phyloP scores from a whole-genome alignment of 1,140 invertebrate genomes.

The Heliconius eleuchia region DNA sequence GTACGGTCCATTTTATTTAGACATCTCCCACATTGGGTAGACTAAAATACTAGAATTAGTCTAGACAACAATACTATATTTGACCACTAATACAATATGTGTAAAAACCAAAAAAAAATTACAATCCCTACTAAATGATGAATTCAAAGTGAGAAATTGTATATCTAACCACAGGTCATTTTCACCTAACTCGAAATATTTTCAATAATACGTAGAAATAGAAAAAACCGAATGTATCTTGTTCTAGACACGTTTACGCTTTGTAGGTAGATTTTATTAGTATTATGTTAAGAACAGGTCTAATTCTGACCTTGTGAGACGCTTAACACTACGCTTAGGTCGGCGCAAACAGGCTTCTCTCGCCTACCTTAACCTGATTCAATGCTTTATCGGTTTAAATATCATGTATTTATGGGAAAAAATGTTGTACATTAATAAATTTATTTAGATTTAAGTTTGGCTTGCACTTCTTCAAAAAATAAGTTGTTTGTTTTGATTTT shows the following conservation, averaged over 20 bases:
- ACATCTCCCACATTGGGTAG: neutral
- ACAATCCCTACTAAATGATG: no score
- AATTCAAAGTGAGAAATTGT: no score
- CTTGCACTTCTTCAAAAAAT: no score
- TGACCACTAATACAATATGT: no score
- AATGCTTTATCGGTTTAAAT: constrained; percentile 12
- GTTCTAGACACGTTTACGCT: neutral
- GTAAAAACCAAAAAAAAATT: no score
- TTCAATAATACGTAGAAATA: no score
- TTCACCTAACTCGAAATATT: no score
- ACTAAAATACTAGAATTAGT: neutral
- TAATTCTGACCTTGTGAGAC: constrained; percentile 31
- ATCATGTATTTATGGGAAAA: neutral
- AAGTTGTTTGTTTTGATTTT: no score
- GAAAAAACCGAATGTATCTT: neutral
- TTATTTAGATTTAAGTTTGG: no score
- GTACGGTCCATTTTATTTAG: neutral
- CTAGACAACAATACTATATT: no score
- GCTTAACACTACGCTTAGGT: constrained; percentile 21
- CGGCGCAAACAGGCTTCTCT: constrained; percentile 35
- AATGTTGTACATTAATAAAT: neutral
- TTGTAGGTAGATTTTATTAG: neutral
- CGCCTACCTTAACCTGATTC: constrained; percentile 36
- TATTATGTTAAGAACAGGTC: constrained; percentile 18
- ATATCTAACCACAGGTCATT: no score